These are phyloP conservation scores for Pseudomyrmex gracilis DNA, from an alignment of 1,140 invertebrate genomes.

Conservation along the genomic window DNA sequence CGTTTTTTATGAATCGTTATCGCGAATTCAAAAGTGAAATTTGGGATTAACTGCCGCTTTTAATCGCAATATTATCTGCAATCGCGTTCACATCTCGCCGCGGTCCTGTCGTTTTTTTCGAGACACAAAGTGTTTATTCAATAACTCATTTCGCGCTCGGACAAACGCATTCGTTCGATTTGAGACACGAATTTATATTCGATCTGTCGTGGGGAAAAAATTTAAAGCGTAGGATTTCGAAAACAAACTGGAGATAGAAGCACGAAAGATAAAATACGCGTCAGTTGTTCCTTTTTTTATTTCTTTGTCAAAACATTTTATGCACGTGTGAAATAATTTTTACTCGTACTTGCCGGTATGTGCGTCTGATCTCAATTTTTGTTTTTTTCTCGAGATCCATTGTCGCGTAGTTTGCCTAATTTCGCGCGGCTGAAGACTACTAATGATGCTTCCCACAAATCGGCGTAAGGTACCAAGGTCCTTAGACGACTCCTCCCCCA, in stretches of 20 bases:
- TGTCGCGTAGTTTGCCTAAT: constrained; percentile 1
- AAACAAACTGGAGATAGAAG: background rate
- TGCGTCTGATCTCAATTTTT: background rate
- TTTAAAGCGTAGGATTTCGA: background rate
- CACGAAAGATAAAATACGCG: background rate
- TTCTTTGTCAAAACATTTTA: background rate
- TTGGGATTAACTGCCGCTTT: background rate
- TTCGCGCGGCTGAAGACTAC: constrained; percentile 11
- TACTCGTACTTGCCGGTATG: background rate
- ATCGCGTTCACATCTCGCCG: background rate
- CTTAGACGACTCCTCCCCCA: background rate
- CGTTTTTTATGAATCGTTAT: background rate
- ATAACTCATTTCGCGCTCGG: too few species aligned
- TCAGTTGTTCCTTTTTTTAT: background rate
- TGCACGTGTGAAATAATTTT: background rate
- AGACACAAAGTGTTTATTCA: too few species aligned
- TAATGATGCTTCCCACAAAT: constrained; percentile 55
- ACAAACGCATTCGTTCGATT: too few species aligned
- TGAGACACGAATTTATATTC: too few species aligned
- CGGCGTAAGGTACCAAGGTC: constrained; percentile 18
- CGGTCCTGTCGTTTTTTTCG: too few species aligned
- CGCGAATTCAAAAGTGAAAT: background rate
- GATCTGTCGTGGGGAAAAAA: background rate
- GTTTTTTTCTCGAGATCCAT: constrained; percentile 26
- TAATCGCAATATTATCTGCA: background rate